These are phyloP conservation scores for Xestia sexstrigata DNA, from an alignment of 2,888 invertebrate genomes.

Conservation along the genomic window DNA sequence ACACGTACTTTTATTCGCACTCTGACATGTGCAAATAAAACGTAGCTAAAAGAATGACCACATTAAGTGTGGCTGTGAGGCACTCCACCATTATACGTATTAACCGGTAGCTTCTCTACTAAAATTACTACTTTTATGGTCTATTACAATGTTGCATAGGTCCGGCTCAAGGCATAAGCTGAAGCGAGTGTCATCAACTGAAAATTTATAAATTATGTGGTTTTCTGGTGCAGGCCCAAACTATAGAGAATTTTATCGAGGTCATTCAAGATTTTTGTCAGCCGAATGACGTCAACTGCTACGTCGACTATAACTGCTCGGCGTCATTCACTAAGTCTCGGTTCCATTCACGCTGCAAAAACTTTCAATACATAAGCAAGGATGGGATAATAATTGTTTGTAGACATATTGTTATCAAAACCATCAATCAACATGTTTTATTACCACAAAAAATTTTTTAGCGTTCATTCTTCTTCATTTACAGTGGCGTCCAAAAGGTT, in stretches of 20 bases:
- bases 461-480: neutral
- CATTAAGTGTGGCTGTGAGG: conserved; percentile 9
- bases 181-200: neutral
- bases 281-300: neutral
- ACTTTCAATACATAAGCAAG: neutral
- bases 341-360: neutral
- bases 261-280: neutral
- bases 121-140: conserved; percentile 45
- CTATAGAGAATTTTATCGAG: too few relatives aligned
- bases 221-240: neutral
- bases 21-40: conserved; percentile 18
- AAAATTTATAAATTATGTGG: neutral
- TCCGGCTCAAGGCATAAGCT: conserved; percentile 10
- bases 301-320: neutral
- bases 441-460: neutral
- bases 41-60: conserved; percentile 4
- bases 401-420: neutral
- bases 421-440: neutral
- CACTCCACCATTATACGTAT: conserved; percentile 18
- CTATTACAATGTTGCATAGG: conserved; percentile 57
- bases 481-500: neutral
- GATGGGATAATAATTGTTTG: neutral
- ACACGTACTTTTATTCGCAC: neutral
- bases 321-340: neutral
- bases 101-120: conserved; percentile 46